Evolutionary conservation across 1,140 invertebrate genomes (phyloP), one percentile per base, ranked within the genome.

Genomic region (Drosophila sproati): DNA sequence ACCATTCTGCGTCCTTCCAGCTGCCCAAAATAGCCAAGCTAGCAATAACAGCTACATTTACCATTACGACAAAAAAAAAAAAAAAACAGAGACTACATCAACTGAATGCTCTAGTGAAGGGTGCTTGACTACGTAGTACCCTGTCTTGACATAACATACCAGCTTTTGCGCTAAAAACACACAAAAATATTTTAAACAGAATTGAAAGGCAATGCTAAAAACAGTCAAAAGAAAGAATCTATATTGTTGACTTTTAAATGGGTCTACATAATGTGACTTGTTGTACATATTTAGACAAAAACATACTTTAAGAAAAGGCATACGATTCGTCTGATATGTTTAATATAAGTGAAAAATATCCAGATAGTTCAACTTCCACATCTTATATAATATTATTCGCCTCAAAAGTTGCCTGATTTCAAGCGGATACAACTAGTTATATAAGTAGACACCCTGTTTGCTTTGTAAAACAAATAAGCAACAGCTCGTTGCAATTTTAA

Each of bases 401-500:
- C 20, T 34, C 34, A 34, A 34, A 34, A 41, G 39, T 1, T 10
- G n/a, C 39, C 39, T 41, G 7, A 3, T 41, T 10, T 5, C 37
- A 6, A 39, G 3, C 10, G 20, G 20, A 2, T 29, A 32, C 31
- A 34, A 31, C 28, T 31, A 10, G 29, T 10, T 50, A 31, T 20
- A 20, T 20, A 20, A 20, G 20, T 20, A 20, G 20, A 31, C 3
- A 31, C 28, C 12, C n/a, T 2, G 47, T 37, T 12, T 2, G 4
- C 3, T 2, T 4, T 47, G 68, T 77, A 78, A 68, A 45, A 47
- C 64, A 67, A 70, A 62, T 76, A 70, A 72, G 59, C 83, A 73
- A 75, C 80, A 73, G 81, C 80, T 90, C 78, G 75, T 79, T 85
- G 86, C 87, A 81, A 89, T 89, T 89, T 89, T 89, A 89, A 89